These are phyloP conservation scores for Dolichoris vasculosae DNA, from an alignment of 1,140 invertebrate genomes.

Conservation along the genomic window DNA sequence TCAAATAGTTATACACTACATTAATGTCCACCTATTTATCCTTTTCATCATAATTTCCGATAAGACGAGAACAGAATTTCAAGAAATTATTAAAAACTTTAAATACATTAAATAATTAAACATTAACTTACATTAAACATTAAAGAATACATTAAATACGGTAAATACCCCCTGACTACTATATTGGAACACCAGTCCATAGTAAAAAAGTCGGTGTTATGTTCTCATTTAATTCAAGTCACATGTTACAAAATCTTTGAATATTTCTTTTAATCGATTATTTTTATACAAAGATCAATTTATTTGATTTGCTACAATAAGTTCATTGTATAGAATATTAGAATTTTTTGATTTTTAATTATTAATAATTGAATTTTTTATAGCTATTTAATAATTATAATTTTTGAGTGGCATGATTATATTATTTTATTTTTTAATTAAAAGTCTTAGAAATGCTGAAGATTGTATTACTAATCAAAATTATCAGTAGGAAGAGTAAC, in stretches of 20 bases:
- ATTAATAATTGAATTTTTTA: too few relatives aligned
- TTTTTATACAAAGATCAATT: neutral
- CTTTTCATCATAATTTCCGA: conserved; percentile 58
- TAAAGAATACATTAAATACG: conserved; percentile 50
- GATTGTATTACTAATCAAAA: too few relatives aligned
- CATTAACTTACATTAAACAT: too few relatives aligned
- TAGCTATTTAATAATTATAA: too few relatives aligned
- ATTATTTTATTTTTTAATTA: too few relatives aligned
- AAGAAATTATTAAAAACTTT: conserved; percentile 46
- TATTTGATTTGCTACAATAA: neutral
- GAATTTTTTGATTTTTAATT: too few relatives aligned
- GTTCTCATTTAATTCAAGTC: neutral
- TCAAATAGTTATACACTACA: conserved; percentile 21
- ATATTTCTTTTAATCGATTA: neutral
- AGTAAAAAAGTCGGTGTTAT: neutral
- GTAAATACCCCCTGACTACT: conserved; percentile 16
- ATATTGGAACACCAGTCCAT: conserved; percentile 3
- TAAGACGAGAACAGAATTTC: conserved; percentile 49
- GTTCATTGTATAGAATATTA: too few relatives aligned
- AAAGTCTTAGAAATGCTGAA: too few relatives aligned
- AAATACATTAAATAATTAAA: too few relatives aligned
- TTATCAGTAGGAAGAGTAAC: too few relatives aligned
- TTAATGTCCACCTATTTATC: conserved; percentile 57
- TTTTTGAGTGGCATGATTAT: too few relatives aligned
- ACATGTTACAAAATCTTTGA: neutral